These are phyloP conservation scores for Odontamblyopus rebecca DNA, from an alignment of 2,797 vertebrate species.

Conservation along the genomic window DNA sequence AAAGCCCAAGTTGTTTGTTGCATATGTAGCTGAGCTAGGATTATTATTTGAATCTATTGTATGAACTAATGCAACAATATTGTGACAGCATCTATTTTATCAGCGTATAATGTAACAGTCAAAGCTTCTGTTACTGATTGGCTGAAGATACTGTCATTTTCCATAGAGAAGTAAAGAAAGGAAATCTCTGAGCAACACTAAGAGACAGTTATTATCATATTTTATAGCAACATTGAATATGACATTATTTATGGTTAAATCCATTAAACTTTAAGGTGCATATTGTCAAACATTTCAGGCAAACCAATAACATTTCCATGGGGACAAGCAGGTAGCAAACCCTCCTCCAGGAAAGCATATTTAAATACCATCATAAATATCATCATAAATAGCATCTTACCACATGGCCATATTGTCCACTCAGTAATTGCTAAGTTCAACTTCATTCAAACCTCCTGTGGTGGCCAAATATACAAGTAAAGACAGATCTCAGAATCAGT, in stretches of 20 bases:
- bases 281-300: too few relatives aligned
- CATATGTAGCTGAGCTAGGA: background rate
- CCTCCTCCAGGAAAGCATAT: too few relatives aligned
- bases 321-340: too few relatives aligned
- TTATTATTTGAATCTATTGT: background rate
- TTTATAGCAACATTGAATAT: background rate
- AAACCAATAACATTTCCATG: too few relatives aligned
- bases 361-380: too few relatives aligned
- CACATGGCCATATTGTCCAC: background rate
- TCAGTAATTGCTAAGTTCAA: background rate
- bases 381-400: too few relatives aligned
- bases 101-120: background rate
- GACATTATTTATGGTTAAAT: background rate
- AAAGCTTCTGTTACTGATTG: background rate
- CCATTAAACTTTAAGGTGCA: background rate
- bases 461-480: too few relatives aligned
- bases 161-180: background rate
- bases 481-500: too few relatives aligned
- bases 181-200: background rate
- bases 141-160: conserved; percentile 8
- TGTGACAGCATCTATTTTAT: background rate
- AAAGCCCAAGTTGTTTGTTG: background rate
- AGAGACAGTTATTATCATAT: background rate
- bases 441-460: too few relatives aligned
- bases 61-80: conserved; percentile 6